Evolutionary conservation across 2,797 vertebrate genomes (phyloP).

Genomic region (Lacerta viridis): DNA sequence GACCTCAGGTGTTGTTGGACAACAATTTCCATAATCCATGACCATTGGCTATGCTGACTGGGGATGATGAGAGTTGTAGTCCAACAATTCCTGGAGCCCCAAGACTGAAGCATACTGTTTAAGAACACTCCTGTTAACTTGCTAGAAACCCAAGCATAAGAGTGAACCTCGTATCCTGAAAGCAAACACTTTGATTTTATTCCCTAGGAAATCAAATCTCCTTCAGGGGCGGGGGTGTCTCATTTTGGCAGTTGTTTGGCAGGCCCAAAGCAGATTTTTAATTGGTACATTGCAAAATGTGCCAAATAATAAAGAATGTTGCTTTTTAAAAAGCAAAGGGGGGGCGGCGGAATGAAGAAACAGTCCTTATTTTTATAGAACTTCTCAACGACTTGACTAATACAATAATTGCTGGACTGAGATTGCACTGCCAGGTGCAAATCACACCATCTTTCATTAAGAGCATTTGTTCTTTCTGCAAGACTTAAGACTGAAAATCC

Average conservation of each 20-base stretch:
- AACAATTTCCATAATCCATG: too few relatives aligned
- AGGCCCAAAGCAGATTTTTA: conserved; percentile 78
- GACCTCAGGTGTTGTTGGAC: too few relatives aligned
- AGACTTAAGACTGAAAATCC: conserved; percentile 69
- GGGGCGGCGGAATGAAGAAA: conserved; percentile 51
- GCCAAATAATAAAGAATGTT: conserved; percentile 74
- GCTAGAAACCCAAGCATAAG: conserved; percentile 72
- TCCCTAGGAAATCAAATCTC: conserved; percentile 69
- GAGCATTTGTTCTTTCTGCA: conserved; percentile 74
- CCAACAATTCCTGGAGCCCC: too few relatives aligned
- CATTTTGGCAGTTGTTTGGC: conserved; percentile 76
- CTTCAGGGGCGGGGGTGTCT: conserved; percentile 65
- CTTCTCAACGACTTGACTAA: conserved; percentile 78
- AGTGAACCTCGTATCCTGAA: conserved; percentile 70
- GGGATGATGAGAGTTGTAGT: too few relatives aligned
- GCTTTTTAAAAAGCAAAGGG: too few relatives aligned
- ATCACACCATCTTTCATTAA: conserved; percentile 72
- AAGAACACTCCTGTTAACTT: conserved; percentile 69
- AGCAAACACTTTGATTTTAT: conserved; percentile 74
- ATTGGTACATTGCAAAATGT: conserved; percentile 80
- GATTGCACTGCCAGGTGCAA: conserved; percentile 68
- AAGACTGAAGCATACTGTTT: too few relatives aligned
- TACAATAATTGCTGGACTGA: conserved; percentile 77
- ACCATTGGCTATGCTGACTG: too few relatives aligned
- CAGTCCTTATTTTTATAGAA: conserved; percentile 71